phyloP scores from a whole-genome alignment of 1,140 invertebrate species.

The Hetaerina americana region DNA sequence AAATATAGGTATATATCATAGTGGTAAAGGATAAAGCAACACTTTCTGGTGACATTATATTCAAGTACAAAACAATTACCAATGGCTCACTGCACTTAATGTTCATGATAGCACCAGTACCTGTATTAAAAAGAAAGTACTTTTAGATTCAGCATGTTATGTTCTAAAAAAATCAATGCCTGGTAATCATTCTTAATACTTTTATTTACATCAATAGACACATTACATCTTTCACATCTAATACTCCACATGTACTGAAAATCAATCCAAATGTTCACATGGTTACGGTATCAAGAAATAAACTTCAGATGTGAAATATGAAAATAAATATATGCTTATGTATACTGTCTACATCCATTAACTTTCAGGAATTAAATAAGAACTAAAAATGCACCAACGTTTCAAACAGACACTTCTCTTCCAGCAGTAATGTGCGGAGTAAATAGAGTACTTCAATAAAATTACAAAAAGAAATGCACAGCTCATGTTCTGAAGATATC shows the following conservation, averaged over 20 bases:
- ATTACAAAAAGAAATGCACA: not conserved
- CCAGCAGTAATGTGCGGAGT: not conserved
- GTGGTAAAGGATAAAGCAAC: too few relatives aligned
- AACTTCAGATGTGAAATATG: not conserved
- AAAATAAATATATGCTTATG: not conserved
- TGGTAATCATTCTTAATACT: conserved; percentile 1
- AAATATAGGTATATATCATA: too few relatives aligned
- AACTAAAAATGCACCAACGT: not conserved
- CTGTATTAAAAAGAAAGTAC: too few relatives aligned
- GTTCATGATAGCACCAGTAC: too few relatives aligned
- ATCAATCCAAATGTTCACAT: not conserved
- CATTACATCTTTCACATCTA: not conserved
- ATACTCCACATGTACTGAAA: not conserved
- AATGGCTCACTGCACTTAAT: too few relatives aligned
- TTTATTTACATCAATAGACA: conserved; percentile 1
- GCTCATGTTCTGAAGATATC: not conserved
- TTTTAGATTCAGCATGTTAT: too few relatives aligned
- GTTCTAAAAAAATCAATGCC: too few relatives aligned
- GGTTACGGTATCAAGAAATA: not conserved
- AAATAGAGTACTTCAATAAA: conserved; percentile 1
- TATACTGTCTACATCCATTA: not conserved
- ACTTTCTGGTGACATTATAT: too few relatives aligned
- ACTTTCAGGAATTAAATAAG: not conserved
- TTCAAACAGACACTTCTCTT: not conserved
- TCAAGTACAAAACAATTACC: too few relatives aligned